Evolutionary conservation across 2,888 invertebrate genomes (phyloP).

Genomic region (Eilema caniola): DNA sequence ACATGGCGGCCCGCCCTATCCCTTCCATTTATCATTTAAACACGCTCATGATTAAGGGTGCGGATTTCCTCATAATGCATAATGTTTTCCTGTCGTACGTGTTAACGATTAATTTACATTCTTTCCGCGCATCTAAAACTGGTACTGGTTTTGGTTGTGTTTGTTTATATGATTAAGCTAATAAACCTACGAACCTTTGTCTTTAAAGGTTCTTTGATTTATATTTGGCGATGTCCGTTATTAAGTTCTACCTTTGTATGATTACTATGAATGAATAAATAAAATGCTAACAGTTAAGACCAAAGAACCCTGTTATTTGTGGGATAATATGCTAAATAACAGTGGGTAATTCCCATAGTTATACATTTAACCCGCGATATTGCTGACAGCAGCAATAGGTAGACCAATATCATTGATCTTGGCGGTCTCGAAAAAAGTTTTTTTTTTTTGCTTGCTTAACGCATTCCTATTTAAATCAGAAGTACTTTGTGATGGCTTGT

Average conservation of each 20-base stretch:
- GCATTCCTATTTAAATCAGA: too few species aligned
- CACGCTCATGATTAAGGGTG: constrained; percentile 49
- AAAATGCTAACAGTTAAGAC: too few species aligned
- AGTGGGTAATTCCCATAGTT: too few species aligned
- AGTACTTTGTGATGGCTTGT: too few species aligned
- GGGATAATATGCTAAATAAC: too few species aligned
- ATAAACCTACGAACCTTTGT: background rate
- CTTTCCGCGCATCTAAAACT: constrained; percentile 24
- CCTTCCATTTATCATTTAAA: constrained; percentile 53
- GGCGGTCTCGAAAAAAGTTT: background rate
- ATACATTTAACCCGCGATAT: too few species aligned
- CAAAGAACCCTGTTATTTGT: too few species aligned
- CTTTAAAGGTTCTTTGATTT: background rate
- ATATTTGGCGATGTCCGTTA: background rate
- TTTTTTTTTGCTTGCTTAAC: background rate
- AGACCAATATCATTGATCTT: background rate
- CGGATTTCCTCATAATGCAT: constrained; percentile 47
- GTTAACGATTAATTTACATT: constrained; percentile 47
- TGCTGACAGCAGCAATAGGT: too few species aligned
- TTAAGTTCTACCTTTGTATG: background rate
- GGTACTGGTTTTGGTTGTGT: background rate
- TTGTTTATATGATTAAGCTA: background rate
- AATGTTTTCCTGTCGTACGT: constrained; percentile 42
- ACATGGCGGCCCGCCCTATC: constrained; percentile 28
- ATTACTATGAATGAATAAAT: too few species aligned